Base-by-base conservation (phyloP, 2,888 invertebrate genomes). In the Cataglyphis albicans region DNA sequence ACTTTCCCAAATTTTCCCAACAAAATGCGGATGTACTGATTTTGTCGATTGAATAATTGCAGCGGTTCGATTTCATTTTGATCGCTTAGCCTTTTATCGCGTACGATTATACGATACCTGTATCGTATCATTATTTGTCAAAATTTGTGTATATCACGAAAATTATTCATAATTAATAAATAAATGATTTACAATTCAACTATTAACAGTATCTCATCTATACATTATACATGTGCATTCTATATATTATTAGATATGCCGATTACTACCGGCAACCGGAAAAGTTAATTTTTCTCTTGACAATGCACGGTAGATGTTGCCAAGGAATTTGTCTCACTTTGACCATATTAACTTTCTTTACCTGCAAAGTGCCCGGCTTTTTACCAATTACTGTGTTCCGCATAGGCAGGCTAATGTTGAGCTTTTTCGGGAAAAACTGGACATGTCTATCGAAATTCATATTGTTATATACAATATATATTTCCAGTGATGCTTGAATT, bases 271-370 rank as follows among this genome's bases (percentile, higher is more conserved):
- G 18, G n/a, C 25, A 4, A 38, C 25, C 21, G 32, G 44, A 70
- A 70, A 57, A 32, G 44, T 70, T 38, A 44, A 76, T 63, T 81
- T 78, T 75, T 63, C 38, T 29, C 2, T 29, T 38, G 52, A 41
- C 76, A 55, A 5, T 18, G 15, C 0, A 12, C 61, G n/a, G 35
- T 52, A 63, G 64, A 63, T 55, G 41, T 52, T 70, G 70, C 70
- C 81, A 52, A 57, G 38, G 48, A 57, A 82, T 67, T 76, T 57
- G 78, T 78, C 55, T 82, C 38, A 67, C 67, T 48, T 67, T 59
- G 76, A 65, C 67, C 65, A 59, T 82, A 65, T 76, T 76, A 75
- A 81, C 64, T n/a, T n/a, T n/a, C n/a, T n/a, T n/a, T n/a, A 74
- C 75, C 29, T 75, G 55, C 75, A 75, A 74, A 61, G 75, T 32